Percentiles rank a stretch among this genome's conserved stretches.
Evolutionary conservation across 2,797 vertebrate species (phyloP).

Genomic region (Nyctalus aviator): DNA sequence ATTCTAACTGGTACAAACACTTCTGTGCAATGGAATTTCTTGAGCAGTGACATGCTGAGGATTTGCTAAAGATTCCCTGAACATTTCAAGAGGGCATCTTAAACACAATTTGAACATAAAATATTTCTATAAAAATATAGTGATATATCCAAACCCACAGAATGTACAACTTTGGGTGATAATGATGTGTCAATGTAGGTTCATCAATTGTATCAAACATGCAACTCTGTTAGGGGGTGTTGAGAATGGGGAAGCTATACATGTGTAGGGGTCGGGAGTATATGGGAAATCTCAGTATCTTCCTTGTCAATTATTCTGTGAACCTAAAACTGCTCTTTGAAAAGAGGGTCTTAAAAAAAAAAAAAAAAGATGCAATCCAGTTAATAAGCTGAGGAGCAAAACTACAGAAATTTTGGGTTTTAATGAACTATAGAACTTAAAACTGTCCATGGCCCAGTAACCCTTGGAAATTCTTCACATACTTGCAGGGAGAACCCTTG

Average conservation of each 20-base stretch:
- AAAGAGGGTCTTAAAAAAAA: background rate
- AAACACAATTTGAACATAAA: slow-evolving; percentile 44
- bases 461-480: background rate
- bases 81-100: slow-evolving; percentile 9
- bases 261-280: background rate
- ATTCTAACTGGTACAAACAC: background rate
- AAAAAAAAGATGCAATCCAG: background rate
- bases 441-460: background rate
- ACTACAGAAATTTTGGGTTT: background rate
- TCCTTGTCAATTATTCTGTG: background rate
- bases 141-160: background rate
- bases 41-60: background rate
- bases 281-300: background rate
- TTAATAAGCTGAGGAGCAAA: background rate
- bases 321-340: background rate
- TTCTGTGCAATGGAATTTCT: background rate
- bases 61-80: background rate
- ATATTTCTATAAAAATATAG: background rate
- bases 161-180: slow-evolving; percentile 5
- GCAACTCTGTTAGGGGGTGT: background rate
- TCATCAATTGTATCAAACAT: background rate
- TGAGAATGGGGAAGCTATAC: background rate
- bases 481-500: background rate
- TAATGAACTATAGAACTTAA: background rate
- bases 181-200: background rate